Percentiles rank a stretch among this genome's conserved stretches.
Evolutionary conservation across 2,113 vertebrate genomes (phyloP).

Genomic region (Capreolus pygargus): DNA sequence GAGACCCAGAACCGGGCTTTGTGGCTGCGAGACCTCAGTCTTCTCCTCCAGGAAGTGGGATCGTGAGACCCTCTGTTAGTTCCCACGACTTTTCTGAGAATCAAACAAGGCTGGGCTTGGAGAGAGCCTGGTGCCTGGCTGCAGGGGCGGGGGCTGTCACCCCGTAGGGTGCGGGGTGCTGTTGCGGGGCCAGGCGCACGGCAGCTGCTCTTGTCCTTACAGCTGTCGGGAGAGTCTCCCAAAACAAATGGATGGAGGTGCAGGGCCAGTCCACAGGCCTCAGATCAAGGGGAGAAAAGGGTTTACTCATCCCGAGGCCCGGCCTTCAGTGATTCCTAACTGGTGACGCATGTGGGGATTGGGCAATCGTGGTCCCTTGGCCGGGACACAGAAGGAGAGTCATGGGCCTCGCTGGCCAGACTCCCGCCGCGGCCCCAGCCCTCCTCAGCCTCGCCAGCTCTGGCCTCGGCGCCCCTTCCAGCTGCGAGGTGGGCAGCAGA

Average conservation of each 20-base stretch:
- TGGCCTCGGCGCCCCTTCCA: not conserved
- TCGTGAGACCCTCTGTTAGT: not conserved
- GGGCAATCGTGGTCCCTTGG: not conserved
- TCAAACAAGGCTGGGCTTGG: not conserved
- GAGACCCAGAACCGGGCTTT: not conserved
- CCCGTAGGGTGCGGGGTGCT: not conserved
- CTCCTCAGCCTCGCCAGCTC: not conserved
- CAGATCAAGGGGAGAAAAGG: not conserved
- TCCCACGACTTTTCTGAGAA: not conserved
- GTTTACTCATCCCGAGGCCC: not conserved
- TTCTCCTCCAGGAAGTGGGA: not conserved
- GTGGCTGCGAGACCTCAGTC: not conserved
- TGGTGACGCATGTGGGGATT: not conserved
- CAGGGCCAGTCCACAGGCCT: not conserved
- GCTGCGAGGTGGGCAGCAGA: too few relatives aligned
- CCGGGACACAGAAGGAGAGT: not conserved
- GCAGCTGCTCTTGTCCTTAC: not conserved
- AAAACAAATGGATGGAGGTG: not conserved
- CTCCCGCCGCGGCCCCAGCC: rapidly evolving
- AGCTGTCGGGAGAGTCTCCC: not conserved
- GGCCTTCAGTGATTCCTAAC: not conserved
- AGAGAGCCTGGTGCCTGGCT: not conserved
- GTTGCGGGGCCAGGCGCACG: rapidly evolving
- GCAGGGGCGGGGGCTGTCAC: not conserved
- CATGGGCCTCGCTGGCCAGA: not conserved